Base-by-base conservation (phyloP, 1,140 invertebrate species). In the Anoplolepis gracilipes region DNA sequence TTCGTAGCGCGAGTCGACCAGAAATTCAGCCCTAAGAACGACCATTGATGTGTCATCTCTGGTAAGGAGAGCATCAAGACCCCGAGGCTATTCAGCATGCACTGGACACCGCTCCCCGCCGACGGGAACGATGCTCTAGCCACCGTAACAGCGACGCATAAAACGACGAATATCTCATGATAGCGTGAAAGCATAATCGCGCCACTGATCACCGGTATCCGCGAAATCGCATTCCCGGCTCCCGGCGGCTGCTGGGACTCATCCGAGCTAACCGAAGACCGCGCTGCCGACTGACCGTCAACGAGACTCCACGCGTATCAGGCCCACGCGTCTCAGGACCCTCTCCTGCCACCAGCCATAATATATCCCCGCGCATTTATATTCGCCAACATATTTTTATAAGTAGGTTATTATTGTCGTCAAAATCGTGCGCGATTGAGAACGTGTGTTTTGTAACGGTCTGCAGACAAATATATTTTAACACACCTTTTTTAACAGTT, bases 41-140 rank as follows among this genome's bases (percentile, higher is more conserved):
- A 88, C 88, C 87, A 89, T 62, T 89, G 87, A 25, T 88, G 84
- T 30, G 87, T 77, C 42, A 19, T 84, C 16, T n/a, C 33, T 33
- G 88, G 87, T 13, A 84, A 79, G 42, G 46, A 55, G 70, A 89
- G 55, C 28, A 89, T n/a, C 49, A 67, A 46, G 69, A n/a, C n/a
- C n/a, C 72, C 75, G 42, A 85, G 59, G 39, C 55, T 28, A 22
- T 28, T 72, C 30, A 85, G 64, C 53, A 59, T 49, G 49, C 57
- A 57, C 49, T 39, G 73, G 39, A 57, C 30, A 55, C 65, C 55
- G 69, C 36, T 62, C 10, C n/a, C 7, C 42, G 25, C 25, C 78
- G 67, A 22, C 53, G 49, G 6, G 22, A 42, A 33, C 3, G 67
- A 36, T 16, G 67, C 53, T 16, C 53, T 33, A 7, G 65, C 36